Conservation (phyloP, 1,140 invertebrate species). For the Dinoponera quadriceps region DNA sequence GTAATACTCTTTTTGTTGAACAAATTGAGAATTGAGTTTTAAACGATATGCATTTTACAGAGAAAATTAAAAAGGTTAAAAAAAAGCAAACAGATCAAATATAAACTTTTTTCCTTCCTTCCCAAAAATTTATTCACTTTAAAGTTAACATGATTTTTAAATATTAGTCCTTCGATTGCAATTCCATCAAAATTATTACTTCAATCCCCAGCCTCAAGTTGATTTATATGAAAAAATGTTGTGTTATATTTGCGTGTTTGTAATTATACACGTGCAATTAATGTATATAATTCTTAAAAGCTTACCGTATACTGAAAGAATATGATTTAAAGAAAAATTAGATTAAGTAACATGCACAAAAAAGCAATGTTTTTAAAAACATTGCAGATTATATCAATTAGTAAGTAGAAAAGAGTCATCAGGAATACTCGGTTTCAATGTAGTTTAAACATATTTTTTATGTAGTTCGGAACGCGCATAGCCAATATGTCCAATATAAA, state of each 20-base stretch:
- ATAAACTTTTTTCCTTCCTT: background rate
- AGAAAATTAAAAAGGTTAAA: background rate
- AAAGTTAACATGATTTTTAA: background rate
- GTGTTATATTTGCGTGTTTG: too few species aligned
- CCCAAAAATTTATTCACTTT: background rate
- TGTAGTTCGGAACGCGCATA: too few species aligned
- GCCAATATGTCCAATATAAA: too few species aligned
- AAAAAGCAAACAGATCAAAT: background rate
- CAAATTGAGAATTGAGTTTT: background rate
- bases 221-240: too few species aligned
- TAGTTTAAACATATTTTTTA: too few species aligned
- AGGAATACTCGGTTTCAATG: too few species aligned
- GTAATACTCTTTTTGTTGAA: background rate
- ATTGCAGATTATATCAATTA: background rate
- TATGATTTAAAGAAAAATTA: conserved; percentile 20
- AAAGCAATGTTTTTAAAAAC: background rate
- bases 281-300: background rate
- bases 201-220: too few species aligned
- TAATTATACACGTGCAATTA: too few species aligned
- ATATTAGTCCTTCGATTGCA: too few species aligned
- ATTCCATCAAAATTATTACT: too few species aligned
- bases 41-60: background rate
- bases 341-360: conserved; percentile 7
- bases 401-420: background rate
- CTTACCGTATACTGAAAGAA: background rate